Conservation (phyloP, 2,113 vertebrate species). For the Ptychochromis oligacanthus region DNA sequence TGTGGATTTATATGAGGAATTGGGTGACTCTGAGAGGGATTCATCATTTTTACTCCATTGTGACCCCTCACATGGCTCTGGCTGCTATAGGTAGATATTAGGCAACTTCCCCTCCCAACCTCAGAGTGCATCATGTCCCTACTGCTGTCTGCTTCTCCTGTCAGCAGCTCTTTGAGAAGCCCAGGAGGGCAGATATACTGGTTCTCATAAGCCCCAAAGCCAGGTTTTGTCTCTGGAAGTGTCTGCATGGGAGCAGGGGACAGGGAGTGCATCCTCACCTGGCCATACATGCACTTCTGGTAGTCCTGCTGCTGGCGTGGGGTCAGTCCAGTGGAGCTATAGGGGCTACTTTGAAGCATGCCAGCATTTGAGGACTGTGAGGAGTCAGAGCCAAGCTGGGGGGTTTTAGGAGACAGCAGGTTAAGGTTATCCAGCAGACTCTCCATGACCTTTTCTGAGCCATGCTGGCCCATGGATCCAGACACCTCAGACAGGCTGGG, state of each 20-base stretch:
- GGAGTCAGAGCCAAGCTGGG: slow-evolving; percentile 78
- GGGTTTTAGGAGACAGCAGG: slow-evolving; percentile 88
- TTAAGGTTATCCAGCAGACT: slow-evolving; percentile 95
- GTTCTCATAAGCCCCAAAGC: slow-evolving; percentile 82
- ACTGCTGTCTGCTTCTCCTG: slow-evolving; percentile 85
- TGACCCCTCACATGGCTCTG: slow-evolving; percentile 72
- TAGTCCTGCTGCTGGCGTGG: slow-evolving; percentile 85
- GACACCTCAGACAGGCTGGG: slow-evolving; percentile 94
- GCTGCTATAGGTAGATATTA: slow-evolving; percentile 63
- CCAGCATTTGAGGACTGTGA: slow-evolving; percentile 86
- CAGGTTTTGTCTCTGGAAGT: slow-evolving; percentile 85
- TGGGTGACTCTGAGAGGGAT: slow-evolving; percentile 50
- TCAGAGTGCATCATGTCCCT: slow-evolving; percentile 85
- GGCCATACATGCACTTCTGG: slow-evolving; percentile 87
- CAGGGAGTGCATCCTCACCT: slow-evolving; percentile 84
- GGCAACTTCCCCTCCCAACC: slow-evolving; percentile 67
- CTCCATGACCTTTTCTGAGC: slow-evolving; percentile 91
- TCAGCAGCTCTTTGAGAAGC: slow-evolving; percentile 93
- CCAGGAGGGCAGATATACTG: slow-evolving; percentile 88
- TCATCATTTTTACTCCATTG: slow-evolving; percentile 86
- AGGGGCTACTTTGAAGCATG: slow-evolving; percentile 88
- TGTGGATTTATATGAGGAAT: slow-evolving; percentile 74
- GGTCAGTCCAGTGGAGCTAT: slow-evolving; percentile 82
- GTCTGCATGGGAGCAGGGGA: slow-evolving; percentile 87
- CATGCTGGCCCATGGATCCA: slow-evolving; percentile 72